Evolutionary conservation across 2,888 invertebrate species (phyloP).

Genomic region (Allygus modestus): DNA sequence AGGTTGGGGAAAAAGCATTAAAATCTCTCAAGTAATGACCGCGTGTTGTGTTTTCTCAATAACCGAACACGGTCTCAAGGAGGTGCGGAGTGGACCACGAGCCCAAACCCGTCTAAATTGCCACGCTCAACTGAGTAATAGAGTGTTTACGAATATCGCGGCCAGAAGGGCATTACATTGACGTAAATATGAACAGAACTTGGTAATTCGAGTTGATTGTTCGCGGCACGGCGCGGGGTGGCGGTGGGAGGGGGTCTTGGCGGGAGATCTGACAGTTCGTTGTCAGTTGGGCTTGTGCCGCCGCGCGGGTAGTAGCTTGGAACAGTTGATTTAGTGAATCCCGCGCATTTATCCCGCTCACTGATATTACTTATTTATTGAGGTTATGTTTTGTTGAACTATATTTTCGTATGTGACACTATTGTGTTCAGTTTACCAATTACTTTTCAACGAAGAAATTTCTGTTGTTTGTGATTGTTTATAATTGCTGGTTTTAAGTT

Average conservation of each 20-base stretch:
- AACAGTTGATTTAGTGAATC: not conserved
- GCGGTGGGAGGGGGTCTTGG: constrained; percentile 21
- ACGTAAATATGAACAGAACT: constrained; percentile 34
- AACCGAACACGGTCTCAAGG: too few relatives aligned
- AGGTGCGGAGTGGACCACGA: too few relatives aligned
- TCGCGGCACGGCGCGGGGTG: not conserved
- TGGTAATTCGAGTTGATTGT: constrained; percentile 9
- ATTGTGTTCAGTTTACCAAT: not conserved
- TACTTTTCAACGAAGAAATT: not conserved
- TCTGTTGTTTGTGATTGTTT: not conserved
- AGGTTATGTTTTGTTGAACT: constrained; percentile 24
- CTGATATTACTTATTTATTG: not conserved
- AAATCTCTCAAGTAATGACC: too few relatives aligned
- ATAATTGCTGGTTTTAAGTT: not conserved
- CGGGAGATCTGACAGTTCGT: constrained; percentile 44
- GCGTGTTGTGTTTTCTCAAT: too few relatives aligned
- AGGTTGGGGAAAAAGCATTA: too few relatives aligned
- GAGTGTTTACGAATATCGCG: constrained; percentile 21
- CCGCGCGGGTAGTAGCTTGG: not conserved
- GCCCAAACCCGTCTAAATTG: not conserved
- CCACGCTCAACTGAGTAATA: not conserved
- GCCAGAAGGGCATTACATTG: constrained; percentile 14
- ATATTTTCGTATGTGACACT: constrained; percentile 10
- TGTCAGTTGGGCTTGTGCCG: constrained; percentile 46
- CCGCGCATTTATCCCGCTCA: not conserved